Base-by-base conservation (phyloP, 2,797 vertebrate genomes). In the Sarcoramphus papa region DNA sequence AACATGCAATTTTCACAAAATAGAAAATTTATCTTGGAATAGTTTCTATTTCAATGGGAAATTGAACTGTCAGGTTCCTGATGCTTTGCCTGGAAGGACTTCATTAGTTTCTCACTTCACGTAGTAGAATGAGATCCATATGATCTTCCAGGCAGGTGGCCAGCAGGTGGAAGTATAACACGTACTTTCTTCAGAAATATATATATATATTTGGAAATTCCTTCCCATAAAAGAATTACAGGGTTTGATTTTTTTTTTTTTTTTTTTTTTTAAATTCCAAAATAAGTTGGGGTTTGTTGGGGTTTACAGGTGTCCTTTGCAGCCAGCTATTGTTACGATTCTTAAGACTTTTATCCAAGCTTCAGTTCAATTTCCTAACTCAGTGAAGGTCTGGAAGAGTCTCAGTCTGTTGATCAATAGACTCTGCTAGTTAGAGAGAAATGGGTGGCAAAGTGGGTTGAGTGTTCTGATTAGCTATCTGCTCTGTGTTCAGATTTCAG, bases 141-240 rank as follows among this genome's bases (percentile, higher is more conserved):
- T 24, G 10, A 75, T 94, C 45, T 74, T 90, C 68, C 19, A 68
- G 41, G 37, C 53, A 88, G 31, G 37, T 92, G 90, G 41, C 95
- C 90, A 95, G 90, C 57, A 95, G 90, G 64, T 93, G 79, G 92
- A 96, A 93, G 62, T 80, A 75, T 82, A 91, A 69, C 60, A 51
- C 37, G n/a, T 60, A 5, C 50, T 90, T 92, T 82, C 60, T 65
- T 82, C 22, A 70, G 80, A 77, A 85, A 67, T 53, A 10, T 18
- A 8, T n/a, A 1, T 67, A 59, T 47, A 13, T 53, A 47, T 74
- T 75, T 74, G 27, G 21, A 59, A 86, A 68, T 51, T 64, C 53
- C 25, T 91, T 76, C 54, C 35, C 4, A 14, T 85, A 48, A 88
- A 88, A 54, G 8, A 40, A 86, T 54, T 86, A 35, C 2, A 2